Evolutionary conservation across 1,140 invertebrate genomes (phyloP).

Genomic region (Cyclargus thomasi): DNA sequence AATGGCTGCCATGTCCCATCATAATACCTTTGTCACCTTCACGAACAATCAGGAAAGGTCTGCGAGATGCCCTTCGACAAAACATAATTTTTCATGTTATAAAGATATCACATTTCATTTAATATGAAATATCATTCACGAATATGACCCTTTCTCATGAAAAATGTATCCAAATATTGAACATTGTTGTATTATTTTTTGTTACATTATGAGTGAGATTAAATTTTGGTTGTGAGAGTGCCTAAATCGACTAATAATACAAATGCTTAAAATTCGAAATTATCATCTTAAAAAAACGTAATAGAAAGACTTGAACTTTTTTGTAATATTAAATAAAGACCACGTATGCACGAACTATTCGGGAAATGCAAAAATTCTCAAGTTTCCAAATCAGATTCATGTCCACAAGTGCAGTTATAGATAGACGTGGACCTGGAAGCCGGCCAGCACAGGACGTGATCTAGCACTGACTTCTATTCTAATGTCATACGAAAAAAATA

Average conservation of each 20-base stretch:
- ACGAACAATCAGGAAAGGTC: constrained; percentile 14
- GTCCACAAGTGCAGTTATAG: constrained; percentile 27
- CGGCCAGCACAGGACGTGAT: constrained; percentile 36
- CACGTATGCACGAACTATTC: constrained; percentile 4
- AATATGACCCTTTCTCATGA: constrained; percentile 1
- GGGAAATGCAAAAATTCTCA: constrained; percentile 15
- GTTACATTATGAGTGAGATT: not conserved
- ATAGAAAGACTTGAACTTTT: not conserved
- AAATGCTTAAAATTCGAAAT: too few species aligned
- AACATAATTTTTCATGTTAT: constrained; percentile 13
- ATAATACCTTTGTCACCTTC: constrained; percentile 15
- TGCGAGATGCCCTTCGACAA: constrained; percentile 8
- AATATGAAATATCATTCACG: constrained; percentile 4
- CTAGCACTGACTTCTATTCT: constrained; percentile 22
- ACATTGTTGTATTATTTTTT: not conserved
- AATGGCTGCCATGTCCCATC: constrained; percentile 4
- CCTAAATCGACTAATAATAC: too few species aligned
- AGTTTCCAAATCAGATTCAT: constrained; percentile 24
- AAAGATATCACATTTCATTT: constrained; percentile 13
- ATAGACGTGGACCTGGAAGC: constrained; percentile 41
- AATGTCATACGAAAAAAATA: constrained; percentile 25
- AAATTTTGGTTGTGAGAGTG: too few species aligned
- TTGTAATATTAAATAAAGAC: not conserved
- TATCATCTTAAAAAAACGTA: too few species aligned
- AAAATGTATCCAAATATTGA: not conserved